Percentiles rank a stretch among this genome's conserved stretches.
These are phyloP conservation scores for Bucorvus abyssinicus DNA, from an alignment of 2,797 vertebrate genomes.

Conservation along the genomic window DNA sequence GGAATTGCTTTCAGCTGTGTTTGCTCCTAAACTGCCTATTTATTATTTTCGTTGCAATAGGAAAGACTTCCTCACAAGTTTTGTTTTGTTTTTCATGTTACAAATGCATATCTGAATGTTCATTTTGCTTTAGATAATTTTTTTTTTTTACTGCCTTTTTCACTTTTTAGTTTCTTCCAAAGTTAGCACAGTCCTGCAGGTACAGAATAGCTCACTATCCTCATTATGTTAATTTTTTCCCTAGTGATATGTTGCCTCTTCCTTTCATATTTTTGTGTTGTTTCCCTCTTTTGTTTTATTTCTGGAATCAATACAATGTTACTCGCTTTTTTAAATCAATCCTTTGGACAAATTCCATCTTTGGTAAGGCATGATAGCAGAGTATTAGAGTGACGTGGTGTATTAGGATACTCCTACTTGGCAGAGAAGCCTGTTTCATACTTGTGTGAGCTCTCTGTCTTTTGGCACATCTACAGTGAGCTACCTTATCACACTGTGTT, in stretches of 20 bases:
- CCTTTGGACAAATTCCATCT: not conserved
- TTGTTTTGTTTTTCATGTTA: not conserved
- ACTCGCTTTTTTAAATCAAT: not conserved
- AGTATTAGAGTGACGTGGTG: not conserved
- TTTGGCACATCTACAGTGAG: not conserved
- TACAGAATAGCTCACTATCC: not conserved
- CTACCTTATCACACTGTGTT: not conserved
- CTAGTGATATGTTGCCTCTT: not conserved
- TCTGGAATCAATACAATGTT: not conserved
- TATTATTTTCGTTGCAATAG: not conserved
- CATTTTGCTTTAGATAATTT: not conserved
- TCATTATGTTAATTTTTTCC: not conserved
- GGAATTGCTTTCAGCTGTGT: not conserved
- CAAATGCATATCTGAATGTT: not conserved
- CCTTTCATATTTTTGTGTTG: not conserved
- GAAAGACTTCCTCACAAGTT: not conserved
- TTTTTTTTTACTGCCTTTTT: not conserved
- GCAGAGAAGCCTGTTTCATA: not conserved
- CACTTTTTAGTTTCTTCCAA: not conserved
- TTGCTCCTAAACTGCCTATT: not conserved
- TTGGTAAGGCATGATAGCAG: not conserved
- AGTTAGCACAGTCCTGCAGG: not conserved
- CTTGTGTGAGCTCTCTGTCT: not conserved
- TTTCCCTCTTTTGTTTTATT: not conserved
- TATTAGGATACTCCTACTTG: not conserved